These are phyloP conservation scores for Cyaniris semiargus DNA, from an alignment of 2,888 invertebrate species.

Conservation along the genomic window DNA sequence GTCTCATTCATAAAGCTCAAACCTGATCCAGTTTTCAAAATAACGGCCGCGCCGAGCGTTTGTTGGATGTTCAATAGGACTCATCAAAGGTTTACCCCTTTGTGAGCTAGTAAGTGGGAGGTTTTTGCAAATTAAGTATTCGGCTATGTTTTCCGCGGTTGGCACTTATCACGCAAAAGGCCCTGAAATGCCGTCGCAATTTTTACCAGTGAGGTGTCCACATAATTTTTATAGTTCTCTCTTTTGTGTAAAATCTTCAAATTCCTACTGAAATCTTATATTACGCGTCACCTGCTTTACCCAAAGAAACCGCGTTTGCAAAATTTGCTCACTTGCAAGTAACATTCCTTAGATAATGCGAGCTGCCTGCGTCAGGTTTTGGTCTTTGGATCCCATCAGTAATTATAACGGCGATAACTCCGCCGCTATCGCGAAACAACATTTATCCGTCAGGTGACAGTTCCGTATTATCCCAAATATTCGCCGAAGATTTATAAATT, in stretches of 20 bases:
- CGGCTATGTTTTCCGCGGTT: neutral
- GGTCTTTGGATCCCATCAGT: conserved; percentile 3
- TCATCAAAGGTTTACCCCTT: neutral
- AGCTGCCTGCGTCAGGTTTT: conserved; percentile 9
- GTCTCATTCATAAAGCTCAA: conserved; percentile 71
- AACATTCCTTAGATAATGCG: neutral
- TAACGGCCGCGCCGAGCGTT: conserved; percentile 29
- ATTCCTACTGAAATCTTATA: neutral
- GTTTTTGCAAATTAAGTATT: neutral
- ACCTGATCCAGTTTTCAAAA: conserved; percentile 34
- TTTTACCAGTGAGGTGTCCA: neutral
- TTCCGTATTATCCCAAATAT: neutral
- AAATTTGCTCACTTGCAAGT: neutral
- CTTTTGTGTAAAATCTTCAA: neutral
- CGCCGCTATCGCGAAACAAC: neutral
- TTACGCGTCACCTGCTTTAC: neutral
- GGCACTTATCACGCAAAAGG: neutral
- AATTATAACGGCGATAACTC: neutral
- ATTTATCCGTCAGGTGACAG: neutral
- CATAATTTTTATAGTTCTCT: neutral
- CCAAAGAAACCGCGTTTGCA: neutral
- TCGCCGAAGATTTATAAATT: neutral
- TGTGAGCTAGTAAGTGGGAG: conserved; percentile 1
- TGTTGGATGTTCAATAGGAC: neutral
- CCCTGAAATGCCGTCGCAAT: neutral